Conservation (phyloP, 2,113 vertebrate species). For the Malurus alboscapulatus region DNA sequence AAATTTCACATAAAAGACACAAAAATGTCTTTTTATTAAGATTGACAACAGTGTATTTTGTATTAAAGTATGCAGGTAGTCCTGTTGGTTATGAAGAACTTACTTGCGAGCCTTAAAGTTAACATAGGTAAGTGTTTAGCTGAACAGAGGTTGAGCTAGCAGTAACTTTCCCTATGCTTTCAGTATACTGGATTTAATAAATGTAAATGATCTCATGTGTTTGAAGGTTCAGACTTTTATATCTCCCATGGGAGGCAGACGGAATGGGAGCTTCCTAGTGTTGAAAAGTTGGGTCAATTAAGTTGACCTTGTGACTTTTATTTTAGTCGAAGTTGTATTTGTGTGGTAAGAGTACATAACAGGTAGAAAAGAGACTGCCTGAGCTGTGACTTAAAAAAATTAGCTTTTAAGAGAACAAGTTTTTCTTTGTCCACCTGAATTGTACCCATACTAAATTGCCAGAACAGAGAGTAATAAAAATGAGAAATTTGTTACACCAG, state of each 20-base stretch:
- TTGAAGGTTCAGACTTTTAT: neutral
- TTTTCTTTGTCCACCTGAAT: neutral
- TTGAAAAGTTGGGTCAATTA: neutral
- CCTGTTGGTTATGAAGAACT: neutral
- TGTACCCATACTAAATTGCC: neutral
- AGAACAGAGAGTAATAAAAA: neutral
- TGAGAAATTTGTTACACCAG: neutral
- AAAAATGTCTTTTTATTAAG: neutral
- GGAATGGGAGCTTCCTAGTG: neutral
- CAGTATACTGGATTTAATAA: neutral
- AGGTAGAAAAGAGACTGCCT: neutral
- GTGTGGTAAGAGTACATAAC: neutral
- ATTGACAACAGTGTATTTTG: neutral
- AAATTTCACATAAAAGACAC: neutral
- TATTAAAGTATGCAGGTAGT: neutral
- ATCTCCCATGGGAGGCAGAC: fast-evolving
- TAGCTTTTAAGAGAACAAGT: neutral
- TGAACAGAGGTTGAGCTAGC: neutral
- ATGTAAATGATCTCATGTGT: neutral
- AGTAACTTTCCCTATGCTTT: neutral
- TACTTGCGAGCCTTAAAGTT: neutral
- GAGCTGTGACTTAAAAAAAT: neutral
- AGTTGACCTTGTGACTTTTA: neutral
- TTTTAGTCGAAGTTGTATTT: neutral
- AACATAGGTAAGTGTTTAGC: neutral